Conservation (phyloP, 2,797 vertebrate species). For the Hephaestus fuliginosus region DNA sequence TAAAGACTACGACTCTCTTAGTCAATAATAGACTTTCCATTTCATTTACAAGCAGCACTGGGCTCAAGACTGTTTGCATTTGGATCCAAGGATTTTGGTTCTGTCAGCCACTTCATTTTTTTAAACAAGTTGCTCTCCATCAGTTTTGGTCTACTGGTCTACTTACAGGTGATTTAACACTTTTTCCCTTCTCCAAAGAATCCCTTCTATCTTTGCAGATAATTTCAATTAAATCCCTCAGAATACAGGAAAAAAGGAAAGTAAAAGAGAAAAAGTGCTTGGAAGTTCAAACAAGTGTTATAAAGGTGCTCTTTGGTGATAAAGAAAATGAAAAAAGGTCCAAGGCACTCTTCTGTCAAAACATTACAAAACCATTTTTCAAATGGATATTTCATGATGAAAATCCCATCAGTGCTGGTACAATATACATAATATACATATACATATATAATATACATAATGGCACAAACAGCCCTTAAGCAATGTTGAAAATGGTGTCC, state of each 20-base stretch:
- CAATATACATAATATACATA: too few relatives aligned
- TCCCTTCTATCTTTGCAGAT: not conserved
- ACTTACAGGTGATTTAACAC: not conserved
- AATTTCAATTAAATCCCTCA: not conserved
- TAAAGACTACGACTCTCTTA: not conserved
- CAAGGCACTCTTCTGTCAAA: too few relatives aligned
- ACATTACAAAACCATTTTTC: too few relatives aligned
- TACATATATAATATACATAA: too few relatives aligned
- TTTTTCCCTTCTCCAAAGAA: not conserved
- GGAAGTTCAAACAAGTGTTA: too few relatives aligned
- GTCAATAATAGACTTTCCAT: conserved; percentile 4
- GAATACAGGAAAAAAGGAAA: too few relatives aligned
- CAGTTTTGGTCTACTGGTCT: not conserved
- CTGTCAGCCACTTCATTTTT: not conserved
- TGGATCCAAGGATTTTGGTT: not conserved
- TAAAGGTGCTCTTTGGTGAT: too few relatives aligned
- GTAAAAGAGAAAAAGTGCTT: too few relatives aligned
- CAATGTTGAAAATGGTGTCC: not conserved
- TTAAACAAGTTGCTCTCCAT: not conserved
- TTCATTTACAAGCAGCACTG: not conserved
- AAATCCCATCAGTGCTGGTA: too few relatives aligned
- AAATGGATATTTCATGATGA: too few relatives aligned
- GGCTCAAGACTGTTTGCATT: not conserved
- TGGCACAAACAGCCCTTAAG: too few relatives aligned
- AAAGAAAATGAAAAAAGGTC: too few relatives aligned